A percentile compares a stretch with the other conserved stretches of the same genome.
phyloP scores from a whole-genome alignment of 2,113 vertebrate genomes.

The Grammomys dolichurus region DNA sequence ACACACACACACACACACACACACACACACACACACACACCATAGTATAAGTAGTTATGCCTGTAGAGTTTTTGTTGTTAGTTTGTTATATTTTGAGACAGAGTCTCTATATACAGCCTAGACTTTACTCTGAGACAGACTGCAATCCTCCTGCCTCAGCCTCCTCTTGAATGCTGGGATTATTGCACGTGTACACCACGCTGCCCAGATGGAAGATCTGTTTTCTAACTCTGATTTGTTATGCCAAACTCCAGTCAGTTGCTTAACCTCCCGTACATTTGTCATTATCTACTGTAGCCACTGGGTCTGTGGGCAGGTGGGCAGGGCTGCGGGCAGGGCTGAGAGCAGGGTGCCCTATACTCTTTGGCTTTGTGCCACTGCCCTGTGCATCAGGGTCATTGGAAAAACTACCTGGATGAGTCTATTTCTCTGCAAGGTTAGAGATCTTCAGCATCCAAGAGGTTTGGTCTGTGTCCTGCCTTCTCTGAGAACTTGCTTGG shows the following conservation, averaged over 20 bases:
- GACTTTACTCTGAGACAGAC: not conserved
- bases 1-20: not conserved
- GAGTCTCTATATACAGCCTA: not conserved
- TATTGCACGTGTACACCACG: rapidly evolving
- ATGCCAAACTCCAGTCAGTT: not conserved
- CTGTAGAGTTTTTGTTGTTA: not conserved
- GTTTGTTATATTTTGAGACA: not conserved
- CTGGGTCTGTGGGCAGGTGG: not conserved
- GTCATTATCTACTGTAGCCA: not conserved
- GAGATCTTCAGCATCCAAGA: not conserved
- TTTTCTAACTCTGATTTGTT: not conserved
- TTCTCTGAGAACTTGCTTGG: not conserved
- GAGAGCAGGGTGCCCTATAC: not conserved
- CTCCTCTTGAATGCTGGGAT: not conserved
- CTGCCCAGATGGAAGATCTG: not conserved
- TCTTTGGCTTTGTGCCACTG: not conserved
- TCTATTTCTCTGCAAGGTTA: not conserved
- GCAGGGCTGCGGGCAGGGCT: not conserved
- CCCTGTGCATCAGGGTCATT: not conserved
- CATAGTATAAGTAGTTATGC: not conserved
- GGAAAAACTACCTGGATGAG: not conserved
- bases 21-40: not conserved
- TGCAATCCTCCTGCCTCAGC: not conserved
- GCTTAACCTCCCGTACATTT: not conserved
- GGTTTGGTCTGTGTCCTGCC: not conserved